Percentiles rank a stretch among this genome's conserved stretches.
phyloP scores from a whole-genome alignment of 2,113 vertebrate genomes.

The Heterotis niloticus region DNA sequence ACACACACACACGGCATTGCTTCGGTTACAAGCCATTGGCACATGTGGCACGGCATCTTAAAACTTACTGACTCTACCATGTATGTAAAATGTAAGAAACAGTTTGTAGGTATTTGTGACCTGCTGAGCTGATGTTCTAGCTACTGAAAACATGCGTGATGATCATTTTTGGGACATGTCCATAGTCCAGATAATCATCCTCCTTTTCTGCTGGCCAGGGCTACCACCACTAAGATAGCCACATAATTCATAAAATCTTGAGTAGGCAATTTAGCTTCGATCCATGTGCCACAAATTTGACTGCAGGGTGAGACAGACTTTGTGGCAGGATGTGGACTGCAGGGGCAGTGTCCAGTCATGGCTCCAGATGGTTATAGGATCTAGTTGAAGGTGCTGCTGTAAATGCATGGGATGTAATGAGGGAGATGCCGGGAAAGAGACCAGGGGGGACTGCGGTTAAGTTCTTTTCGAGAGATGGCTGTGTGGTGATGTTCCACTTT shows the following conservation, averaged over 20 bases:
- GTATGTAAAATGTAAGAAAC: too few relatives aligned
- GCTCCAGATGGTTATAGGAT: neutral
- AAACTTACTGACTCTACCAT: too few relatives aligned
- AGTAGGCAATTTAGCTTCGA: conserved; percentile 38
- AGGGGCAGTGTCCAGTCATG: neutral
- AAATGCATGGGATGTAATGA: conserved; percentile 9
- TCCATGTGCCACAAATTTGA: conserved; percentile 43
- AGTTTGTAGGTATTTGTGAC: too few relatives aligned
- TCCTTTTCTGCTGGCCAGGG: neutral
- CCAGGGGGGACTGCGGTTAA: neutral
- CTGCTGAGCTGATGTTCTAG: too few relatives aligned
- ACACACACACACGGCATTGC: neutral
- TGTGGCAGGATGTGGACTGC: too few relatives aligned
- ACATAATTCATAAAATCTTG: conserved; percentile 43
- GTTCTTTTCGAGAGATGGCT: neutral
- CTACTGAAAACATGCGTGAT: too few relatives aligned
- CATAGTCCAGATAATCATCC: neutral
- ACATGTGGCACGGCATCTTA: too few relatives aligned
- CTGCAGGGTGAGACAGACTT: conserved; percentile 46
- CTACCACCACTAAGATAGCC: neutral
- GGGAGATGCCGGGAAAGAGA: conserved; percentile 11
- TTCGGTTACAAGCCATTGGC: too few relatives aligned
- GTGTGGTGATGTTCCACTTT: conserved; percentile 22
- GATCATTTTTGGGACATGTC: too few relatives aligned
- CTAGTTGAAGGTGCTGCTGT: conserved; percentile 20